Evolutionary conservation across 2,888 invertebrate genomes (phyloP), one percentile per base, ranked within the genome.

Genomic region (Drosophila anceps): DNA sequence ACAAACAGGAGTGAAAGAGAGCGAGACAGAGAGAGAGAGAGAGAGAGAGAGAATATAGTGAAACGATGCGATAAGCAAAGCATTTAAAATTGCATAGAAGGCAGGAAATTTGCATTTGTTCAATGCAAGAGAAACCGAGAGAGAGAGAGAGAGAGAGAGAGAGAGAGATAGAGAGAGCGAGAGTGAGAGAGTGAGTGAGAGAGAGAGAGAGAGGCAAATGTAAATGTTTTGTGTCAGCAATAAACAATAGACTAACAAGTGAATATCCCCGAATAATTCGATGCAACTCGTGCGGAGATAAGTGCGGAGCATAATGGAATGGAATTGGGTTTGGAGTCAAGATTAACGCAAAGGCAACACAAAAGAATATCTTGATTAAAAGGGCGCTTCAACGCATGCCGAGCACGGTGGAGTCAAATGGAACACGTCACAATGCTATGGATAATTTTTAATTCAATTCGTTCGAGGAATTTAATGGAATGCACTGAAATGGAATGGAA

Each of bases 31-130:
- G 31, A 31, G 27, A 20, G 24, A 7, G 62, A 37, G 31, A 2
- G 51, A 55, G 20, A 20, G n/a, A 39, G 8, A 46, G 37, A 29
- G 55, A 50, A 27, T n/a, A 15, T 15, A 29, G 55, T 70, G 60
- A 70, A 65, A 59, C 67, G 76, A 68, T 70, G 86, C 77, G 83
- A 88, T 77, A 82, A 76, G 80, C 69, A 71, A 76, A 81, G 79
- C 83, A 76, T 73, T 83, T 79, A 71, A 70, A 83, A 82, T 80
- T 82, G 86, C 81, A 80, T 66, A 60, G 71, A 68, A 61, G 18
- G 18, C 58, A 50, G n/a, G 24, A 59, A 75, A 82, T 82, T 86
- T 83, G 78, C 84, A 82, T 86, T 77, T 69, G 73, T 55, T 57
- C 59, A 43, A 58, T 67, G 71, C 57, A 61, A 35, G 18, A n/a